A percentile compares a stretch with the other conserved stretches of the same genome.
Evolutionary conservation across 2,888 invertebrate genomes (phyloP).

Genomic region (Pandemis cinnamomeana): DNA sequence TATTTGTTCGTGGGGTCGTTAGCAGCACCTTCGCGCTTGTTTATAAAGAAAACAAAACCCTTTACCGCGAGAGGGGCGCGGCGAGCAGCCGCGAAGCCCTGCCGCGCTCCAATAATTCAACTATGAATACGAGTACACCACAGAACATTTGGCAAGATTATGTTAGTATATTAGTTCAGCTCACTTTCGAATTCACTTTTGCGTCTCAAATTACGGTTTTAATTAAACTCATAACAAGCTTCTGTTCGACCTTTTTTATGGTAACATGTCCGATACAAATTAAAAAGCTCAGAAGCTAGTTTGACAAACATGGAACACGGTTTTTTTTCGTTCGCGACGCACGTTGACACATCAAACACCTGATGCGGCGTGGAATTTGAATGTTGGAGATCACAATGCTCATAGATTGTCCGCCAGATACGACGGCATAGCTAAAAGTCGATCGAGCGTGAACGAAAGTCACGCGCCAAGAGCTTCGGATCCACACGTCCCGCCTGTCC

Average conservation of each 20-base stretch:
- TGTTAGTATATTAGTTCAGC: slow-evolving; percentile 22
- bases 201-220: slow-evolving; percentile 25
- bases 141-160: slow-evolving; percentile 30
- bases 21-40: slow-evolving; percentile 81
- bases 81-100: slow-evolving; percentile 60
- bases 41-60: slow-evolving; percentile 84
- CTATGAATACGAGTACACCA: slow-evolving; percentile 37
- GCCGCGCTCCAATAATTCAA: slow-evolving; percentile 48
- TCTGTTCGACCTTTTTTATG: slow-evolving; percentile 25
- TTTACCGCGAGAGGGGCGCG: slow-evolving; percentile 59
- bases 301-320: slow-evolving; percentile 27
- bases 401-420: slow-evolving; percentile 69
- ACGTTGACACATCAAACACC: slow-evolving; percentile 33
- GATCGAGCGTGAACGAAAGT: slow-evolving; percentile 77
- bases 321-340: slow-evolving; percentile 15
- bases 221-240: slow-evolving; percentile 34
- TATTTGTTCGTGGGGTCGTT: slow-evolving; percentile 83
- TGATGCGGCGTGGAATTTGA: slow-evolving; percentile 38
- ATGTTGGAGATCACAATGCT: slow-evolving; percentile 48
- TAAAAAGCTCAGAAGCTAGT: slow-evolving; percentile 25
- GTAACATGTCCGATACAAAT: slow-evolving; percentile 29
- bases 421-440: slow-evolving; percentile 69
- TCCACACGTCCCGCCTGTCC: slow-evolving; percentile 65
- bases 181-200: slow-evolving; percentile 10
- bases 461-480: slow-evolving; percentile 77